phyloP scores from a whole-genome alignment of 1,140 invertebrate species.

The Diachasmimorpha longicaudata region DNA sequence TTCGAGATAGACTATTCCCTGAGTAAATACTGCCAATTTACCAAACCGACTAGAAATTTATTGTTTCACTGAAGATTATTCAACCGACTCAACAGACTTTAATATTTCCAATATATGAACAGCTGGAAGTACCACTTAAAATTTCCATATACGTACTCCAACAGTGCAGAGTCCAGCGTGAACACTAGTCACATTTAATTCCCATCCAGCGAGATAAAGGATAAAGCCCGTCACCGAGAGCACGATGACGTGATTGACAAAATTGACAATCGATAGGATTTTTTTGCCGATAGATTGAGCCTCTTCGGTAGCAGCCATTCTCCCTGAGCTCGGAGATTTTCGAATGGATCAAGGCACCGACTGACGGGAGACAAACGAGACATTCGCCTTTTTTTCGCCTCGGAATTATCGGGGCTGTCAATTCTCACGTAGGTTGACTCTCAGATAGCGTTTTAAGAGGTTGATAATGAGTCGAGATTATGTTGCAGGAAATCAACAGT shows the following conservation, averaged over 20 bases:
- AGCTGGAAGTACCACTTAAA: not conserved
- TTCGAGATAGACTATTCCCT: too few relatives aligned
- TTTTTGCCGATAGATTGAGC: not conserved
- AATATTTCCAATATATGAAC: too few relatives aligned
- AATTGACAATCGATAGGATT: conserved; percentile 34
- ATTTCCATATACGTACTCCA: conserved; percentile 42
- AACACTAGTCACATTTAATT: conserved; percentile 26
- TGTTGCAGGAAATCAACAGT: not conserved
- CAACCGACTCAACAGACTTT: too few relatives aligned
- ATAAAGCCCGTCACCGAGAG: conserved; percentile 39
- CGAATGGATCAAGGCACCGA: not conserved
- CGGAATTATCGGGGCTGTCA: not conserved
- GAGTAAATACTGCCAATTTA: too few relatives aligned
- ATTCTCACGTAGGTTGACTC: not conserved
- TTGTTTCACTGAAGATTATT: too few relatives aligned
- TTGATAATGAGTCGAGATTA: not conserved
- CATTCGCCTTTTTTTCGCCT: not conserved
- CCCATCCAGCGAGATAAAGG: conserved; percentile 28
- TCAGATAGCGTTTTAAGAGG: not conserved
- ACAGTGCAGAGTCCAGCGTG: conserved; percentile 45
- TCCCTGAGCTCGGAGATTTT: not conserved
- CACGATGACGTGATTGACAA: conserved; percentile 45
- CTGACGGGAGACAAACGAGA: not conserved
- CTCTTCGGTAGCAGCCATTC: not conserved
- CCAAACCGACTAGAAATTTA: too few relatives aligned